phyloP scores from a whole-genome alignment of 2,113 vertebrate genomes.

The Alaudala cheleensis region DNA sequence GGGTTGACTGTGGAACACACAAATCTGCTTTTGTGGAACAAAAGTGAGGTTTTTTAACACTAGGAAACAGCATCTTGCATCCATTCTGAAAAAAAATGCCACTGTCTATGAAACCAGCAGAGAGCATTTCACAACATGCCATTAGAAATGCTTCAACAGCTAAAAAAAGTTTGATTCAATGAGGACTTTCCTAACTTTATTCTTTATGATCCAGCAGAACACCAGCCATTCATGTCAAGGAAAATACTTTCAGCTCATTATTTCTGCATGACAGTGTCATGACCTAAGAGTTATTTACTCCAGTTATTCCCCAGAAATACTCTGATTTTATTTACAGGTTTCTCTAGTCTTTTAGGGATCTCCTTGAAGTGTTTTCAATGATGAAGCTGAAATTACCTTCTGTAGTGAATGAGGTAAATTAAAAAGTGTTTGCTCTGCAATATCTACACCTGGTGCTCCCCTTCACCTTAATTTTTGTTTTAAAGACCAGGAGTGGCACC shows the following conservation, averaged over 20 bases:
- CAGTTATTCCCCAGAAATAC: slow-evolving; percentile 48
- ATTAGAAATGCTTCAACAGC: not conserved
- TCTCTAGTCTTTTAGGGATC: not conserved
- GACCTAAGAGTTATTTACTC: not conserved
- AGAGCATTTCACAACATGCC: not conserved
- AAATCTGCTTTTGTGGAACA: not conserved
- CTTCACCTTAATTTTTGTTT: not conserved
- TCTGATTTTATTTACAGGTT: slow-evolving; percentile 17
- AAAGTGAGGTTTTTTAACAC: not conserved
- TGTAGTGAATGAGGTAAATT: not conserved
- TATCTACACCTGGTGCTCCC: not conserved
- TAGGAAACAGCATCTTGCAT: not conserved
- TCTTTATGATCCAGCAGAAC: not conserved
- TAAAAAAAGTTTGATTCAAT: not conserved
- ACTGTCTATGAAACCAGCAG: not conserved
- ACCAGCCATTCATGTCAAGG: not conserved
- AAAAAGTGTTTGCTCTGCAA: not conserved
- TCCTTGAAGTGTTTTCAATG: not conserved
- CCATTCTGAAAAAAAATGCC: not conserved
- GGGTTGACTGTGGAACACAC: not conserved
- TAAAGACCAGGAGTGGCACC: not conserved
- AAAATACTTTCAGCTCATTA: not conserved
- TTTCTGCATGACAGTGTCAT: not conserved
- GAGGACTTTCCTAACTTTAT: not conserved
- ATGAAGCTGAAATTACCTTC: not conserved